These are phyloP conservation scores for Tridacna gigas DNA, from an alignment of 2,888 invertebrate species.

Conservation along the genomic window DNA sequence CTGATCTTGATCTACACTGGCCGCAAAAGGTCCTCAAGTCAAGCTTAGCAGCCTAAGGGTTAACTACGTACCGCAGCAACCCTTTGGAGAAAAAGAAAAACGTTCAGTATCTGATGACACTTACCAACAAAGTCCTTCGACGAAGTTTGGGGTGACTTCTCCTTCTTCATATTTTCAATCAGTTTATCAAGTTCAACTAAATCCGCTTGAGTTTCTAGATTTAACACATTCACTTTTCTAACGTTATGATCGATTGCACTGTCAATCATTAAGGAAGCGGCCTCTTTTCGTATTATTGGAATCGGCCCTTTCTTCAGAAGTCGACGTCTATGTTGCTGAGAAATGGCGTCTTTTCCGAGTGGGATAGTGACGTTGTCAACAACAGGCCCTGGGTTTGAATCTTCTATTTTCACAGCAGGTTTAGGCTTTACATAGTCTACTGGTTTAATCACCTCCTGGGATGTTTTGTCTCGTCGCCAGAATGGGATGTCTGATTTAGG, in stretches of 20 bases:
- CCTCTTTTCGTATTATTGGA: constrained; percentile 10
- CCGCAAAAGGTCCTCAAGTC: too few relatives aligned
- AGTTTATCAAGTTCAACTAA: background rate
- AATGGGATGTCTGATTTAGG: constrained; percentile 29
- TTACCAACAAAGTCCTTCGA: constrained; percentile 7
- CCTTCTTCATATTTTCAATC: constrained; percentile 16
- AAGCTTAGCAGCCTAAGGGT: too few relatives aligned
- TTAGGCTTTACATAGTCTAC: background rate
- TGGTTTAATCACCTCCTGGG: background rate
- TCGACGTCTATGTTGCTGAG: constrained; percentile 2
- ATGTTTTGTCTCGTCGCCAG: constrained; percentile 30
- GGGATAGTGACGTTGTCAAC: constrained; percentile 5
- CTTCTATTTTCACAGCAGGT: background rate
- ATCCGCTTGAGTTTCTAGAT: constrained; percentile 2
- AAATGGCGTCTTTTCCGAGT: constrained; percentile 28
- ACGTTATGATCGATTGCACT: constrained; percentile 1
- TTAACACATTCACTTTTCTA: constrained; percentile 2
- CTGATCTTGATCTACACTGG: too few relatives aligned
- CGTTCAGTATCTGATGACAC: background rate
- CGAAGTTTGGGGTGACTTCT: background rate
- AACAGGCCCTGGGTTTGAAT: background rate
- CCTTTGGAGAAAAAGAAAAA: too few relatives aligned
- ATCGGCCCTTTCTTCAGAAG: constrained; percentile 14
- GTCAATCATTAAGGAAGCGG: background rate
- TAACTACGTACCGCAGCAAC: too few relatives aligned